Base-by-base conservation (phyloP, 1,140 invertebrate species). In the Fopius arisanus region DNA sequence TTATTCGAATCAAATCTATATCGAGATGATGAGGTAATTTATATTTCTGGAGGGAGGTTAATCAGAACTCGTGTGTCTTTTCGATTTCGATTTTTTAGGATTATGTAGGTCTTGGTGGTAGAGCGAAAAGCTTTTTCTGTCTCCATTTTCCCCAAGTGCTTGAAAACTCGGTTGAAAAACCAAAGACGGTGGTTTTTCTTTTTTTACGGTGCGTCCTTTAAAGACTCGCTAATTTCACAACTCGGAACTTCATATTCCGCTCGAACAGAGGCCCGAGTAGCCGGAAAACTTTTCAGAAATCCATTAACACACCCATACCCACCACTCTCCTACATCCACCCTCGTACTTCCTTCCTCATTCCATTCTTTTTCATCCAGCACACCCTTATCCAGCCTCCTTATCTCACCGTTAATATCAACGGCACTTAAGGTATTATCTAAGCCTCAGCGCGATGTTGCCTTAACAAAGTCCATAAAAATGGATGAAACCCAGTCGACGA, bases 251-350 rank as follows among this genome's bases (percentile, higher is more conserved):
- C 70, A 79, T 80, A 75, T 77, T 76, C 72, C 72, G 59, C 66
- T 62, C 67, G 78, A 72, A 82, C 78, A 73, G 77, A 68, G 68
- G 76, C 66, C 51, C 67, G 78, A 72, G 80, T 78, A 73, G 77
- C 71, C 71, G 76, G 74, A 75, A 75, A 82, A 82, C 70, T 81
- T 81, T 80, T 78, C 75, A 81, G 75, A 79, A 82, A 82, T 82
- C 78, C 78, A 82, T 81, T 82, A 82, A 75, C 76, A 72, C 73
- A 67, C 71, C 72, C 67, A 67, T 54, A n/a, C n/a, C 48, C 37
- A 65, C 67, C 12, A 40, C 21, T 59, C 16, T 23, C 23, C 2
- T 37, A 16, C 41, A 66, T 68, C 40, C 51, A 21, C 54, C 66
- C 37, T 68, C 41, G 59, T 48, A 28, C 28, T 23, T 69, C 40